Percentiles rank a stretch among this genome's conserved stretches.
Evolutionary conservation across 2,888 invertebrate species (phyloP).

Genomic region (Punctoribates punctum): DNA sequence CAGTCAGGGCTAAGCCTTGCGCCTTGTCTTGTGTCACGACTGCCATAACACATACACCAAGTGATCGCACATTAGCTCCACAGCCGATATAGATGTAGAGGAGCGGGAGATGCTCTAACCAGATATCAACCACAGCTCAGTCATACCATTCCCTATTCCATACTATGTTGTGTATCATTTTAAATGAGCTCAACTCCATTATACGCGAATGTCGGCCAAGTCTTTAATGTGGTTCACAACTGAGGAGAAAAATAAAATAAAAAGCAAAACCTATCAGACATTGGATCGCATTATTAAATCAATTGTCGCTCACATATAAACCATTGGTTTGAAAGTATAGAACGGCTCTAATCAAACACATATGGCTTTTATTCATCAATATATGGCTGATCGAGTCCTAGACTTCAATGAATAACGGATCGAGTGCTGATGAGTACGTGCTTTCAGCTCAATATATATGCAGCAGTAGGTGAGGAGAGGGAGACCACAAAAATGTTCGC

Average conservation of each 20-base stretch:
- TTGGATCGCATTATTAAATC: conserved; percentile 8
- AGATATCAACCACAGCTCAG: background rate
- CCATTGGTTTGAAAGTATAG: background rate
- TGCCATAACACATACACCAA: background rate
- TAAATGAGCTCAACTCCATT: conserved; percentile 16
- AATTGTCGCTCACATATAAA: background rate
- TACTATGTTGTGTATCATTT: background rate
- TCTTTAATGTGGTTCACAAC: conserved; percentile 17
- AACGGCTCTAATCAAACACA: conserved; percentile 17
- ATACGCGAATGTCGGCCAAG: conserved; percentile 2
- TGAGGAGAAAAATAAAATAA: background rate
- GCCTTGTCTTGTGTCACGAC: background rate
- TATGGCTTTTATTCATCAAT: conserved; percentile 28
- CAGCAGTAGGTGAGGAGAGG: background rate
- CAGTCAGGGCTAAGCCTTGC: background rate
- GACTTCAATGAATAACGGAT: conserved; percentile 22
- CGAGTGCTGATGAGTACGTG: conserved; percentile 2
- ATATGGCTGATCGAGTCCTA: conserved; percentile 6
- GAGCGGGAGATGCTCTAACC: background rate
- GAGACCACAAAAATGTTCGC: conserved; percentile 30
- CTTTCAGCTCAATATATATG: background rate
- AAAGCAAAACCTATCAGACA: conserved; percentile 6
- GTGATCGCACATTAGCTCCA: background rate
- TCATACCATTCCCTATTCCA: too few relatives aligned
- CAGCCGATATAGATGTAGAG: background rate